These are phyloP conservation scores for Clepsis dumicolana DNA, from an alignment of 2,888 invertebrate species.

Conservation along the genomic window DNA sequence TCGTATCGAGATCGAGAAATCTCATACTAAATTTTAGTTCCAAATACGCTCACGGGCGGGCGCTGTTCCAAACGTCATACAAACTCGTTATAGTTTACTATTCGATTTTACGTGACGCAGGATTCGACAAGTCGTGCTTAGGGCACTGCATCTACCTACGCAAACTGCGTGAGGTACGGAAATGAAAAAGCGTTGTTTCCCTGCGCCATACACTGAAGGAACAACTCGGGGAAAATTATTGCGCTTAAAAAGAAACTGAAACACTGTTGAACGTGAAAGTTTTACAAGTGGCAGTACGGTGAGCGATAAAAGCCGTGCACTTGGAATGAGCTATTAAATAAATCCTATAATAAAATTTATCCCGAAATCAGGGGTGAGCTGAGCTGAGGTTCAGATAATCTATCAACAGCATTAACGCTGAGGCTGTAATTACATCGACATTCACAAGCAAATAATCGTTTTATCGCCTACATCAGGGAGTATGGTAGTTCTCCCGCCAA, in stretches of 20 bases:
- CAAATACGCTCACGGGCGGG: too few species aligned
- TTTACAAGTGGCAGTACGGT: conserved; percentile 25
- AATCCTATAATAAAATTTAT: conserved; percentile 34
- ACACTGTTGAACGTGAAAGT: conserved; percentile 34
- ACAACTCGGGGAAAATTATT: conserved; percentile 34
- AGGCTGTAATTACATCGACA: conserved; percentile 14
- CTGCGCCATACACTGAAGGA: conserved; percentile 18
- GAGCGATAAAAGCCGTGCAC: conserved; percentile 20
- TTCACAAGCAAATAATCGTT: conserved; percentile 5
- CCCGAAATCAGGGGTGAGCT: conserved; percentile 30
- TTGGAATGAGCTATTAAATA: conserved; percentile 17
- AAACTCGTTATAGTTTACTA: too few species aligned
- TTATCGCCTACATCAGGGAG: conserved; percentile 14
- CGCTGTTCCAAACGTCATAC: too few species aligned
- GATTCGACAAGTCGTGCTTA: too few species aligned
- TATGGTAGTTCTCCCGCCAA: too few species aligned
- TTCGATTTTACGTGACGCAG: too few species aligned
- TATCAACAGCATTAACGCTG: conserved; percentile 10
- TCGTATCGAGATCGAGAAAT: too few species aligned
- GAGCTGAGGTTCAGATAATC: conserved; percentile 19
- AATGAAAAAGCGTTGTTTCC: conserved; percentile 35
- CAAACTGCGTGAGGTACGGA: conserved; percentile 27
- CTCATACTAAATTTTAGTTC: too few species aligned
- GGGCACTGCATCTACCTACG: conserved; percentile 7
- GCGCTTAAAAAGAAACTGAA: conserved; percentile 31